These are phyloP conservation scores for Mimas tiliae DNA, from an alignment of 2,888 invertebrate species.

Conservation along the genomic window DNA sequence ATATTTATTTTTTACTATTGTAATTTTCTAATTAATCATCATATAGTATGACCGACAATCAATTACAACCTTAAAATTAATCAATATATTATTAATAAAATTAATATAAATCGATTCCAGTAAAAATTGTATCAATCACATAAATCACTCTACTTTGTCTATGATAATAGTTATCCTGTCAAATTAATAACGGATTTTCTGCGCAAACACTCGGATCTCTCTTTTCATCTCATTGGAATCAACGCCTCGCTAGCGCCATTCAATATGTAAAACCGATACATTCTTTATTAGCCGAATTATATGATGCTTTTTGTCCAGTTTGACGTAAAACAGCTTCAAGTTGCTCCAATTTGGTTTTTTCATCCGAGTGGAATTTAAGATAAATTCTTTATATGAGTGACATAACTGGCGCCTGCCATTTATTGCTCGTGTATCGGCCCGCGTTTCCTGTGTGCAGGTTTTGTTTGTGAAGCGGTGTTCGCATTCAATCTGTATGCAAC, in stretches of 20 bases:
- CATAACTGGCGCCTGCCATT: constrained; percentile 60
- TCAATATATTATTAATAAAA: constrained; percentile 1
- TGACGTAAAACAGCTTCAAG: constrained; percentile 78
- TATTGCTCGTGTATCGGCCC: constrained; percentile 55
- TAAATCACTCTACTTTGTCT: constrained; percentile 45
- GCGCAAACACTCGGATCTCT: constrained; percentile 45
- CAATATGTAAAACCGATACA: constrained; percentile 28
- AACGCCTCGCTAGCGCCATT: constrained; percentile 41
- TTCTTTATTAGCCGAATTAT: constrained; percentile 42
- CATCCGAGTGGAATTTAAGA: constrained; percentile 56
- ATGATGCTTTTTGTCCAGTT: constrained; percentile 75
- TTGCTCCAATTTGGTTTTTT: constrained; percentile 70
- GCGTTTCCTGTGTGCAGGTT: constrained; percentile 59
- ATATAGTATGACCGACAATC: too few relatives aligned
- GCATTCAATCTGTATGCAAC: constrained; percentile 83
- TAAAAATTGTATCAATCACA: constrained; percentile 16
- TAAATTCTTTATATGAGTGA: constrained; percentile 75
- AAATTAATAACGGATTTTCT: constrained; percentile 35
- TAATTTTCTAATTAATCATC: too few relatives aligned
- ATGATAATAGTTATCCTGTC: constrained; percentile 42
- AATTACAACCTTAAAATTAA: background rate
- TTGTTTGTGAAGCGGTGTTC: constrained; percentile 71
- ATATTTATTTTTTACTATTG: too few relatives aligned
- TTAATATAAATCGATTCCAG: constrained; percentile 21
- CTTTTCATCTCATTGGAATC: constrained; percentile 43